phyloP scores from a whole-genome alignment of 2,888 invertebrate genomes.

The Tenthredo mesomela region DNA sequence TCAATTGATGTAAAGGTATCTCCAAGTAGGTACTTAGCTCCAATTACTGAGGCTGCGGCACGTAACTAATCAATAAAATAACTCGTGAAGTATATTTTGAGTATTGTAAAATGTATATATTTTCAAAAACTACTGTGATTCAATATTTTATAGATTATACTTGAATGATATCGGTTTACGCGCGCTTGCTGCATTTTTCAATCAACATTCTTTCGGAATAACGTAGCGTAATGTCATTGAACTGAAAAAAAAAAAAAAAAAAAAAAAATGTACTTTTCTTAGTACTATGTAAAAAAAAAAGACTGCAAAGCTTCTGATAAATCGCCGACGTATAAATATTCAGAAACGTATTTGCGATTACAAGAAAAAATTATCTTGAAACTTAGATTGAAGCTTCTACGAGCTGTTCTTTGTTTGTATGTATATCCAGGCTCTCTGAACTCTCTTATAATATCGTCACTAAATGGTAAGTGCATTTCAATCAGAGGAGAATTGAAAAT shows the following conservation, averaged over 20 bases:
- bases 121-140: not conserved
- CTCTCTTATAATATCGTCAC: not conserved
- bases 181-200: not conserved
- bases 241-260: not conserved
- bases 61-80: not conserved
- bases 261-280: not conserved
- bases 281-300: slow-evolving; percentile 18
- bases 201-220: not conserved
- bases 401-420: not conserved
- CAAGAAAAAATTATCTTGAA: not conserved
- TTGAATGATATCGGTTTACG: not conserved
- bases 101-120: not conserved
- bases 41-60: slow-evolving; percentile 8
- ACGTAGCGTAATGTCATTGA: not conserved
- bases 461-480: slow-evolving; percentile 10
- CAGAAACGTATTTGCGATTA: slow-evolving; percentile 5
- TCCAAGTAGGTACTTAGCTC: not conserved
- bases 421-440: slow-evolving; percentile 29
- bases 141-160: not conserved
- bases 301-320: not conserved
- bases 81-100: not conserved
- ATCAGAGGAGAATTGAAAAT: slow-evolving; percentile 34
- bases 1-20: not conserved
- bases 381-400: not conserved
- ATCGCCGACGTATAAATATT: slow-evolving; percentile 16